Evolutionary conservation across 2,888 invertebrate genomes (phyloP).

Genomic region (Aspidiotus destructor): DNA sequence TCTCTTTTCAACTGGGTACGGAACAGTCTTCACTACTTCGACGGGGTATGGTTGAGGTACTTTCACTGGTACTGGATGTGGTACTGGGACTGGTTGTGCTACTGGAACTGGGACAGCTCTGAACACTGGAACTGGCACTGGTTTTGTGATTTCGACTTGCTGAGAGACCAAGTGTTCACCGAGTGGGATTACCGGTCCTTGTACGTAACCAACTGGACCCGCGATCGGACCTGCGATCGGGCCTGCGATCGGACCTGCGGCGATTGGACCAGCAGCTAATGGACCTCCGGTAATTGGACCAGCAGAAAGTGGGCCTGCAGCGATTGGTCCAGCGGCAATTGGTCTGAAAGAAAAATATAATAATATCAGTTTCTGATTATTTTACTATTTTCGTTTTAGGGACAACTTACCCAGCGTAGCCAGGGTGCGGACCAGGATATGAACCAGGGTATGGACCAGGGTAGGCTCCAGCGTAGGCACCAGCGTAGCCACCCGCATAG

Average conservation of each 20-base stretch:
- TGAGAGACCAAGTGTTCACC: slow-evolving; percentile 21
- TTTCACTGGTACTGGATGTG: slow-evolving; percentile 23
- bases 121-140: slow-evolving; percentile 45
- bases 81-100: slow-evolving; percentile 28
- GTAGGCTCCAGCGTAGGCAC: too few species aligned
- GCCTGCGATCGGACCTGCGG: background rate
- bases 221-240: background rate
- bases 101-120: slow-evolving; percentile 37
- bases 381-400: too few species aligned
- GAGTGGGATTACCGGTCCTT: background rate
- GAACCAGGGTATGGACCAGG: too few species aligned
- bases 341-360: too few species aligned
- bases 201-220: slow-evolving; percentile 14
- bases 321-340: background rate
- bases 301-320: background rate
- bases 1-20: slow-evolving; percentile 19
- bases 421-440: too few species aligned
- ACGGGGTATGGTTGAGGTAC: slow-evolving; percentile 39
- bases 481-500: background rate
- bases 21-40: slow-evolving; percentile 25
- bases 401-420: too few species aligned
- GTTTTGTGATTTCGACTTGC: slow-evolving; percentile 55
- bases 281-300: background rate
- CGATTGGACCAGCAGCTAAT: background rate
- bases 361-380: too few species aligned